Conservation (phyloP, 1,140 invertebrate species). For the Megalonaias nervosa region DNA sequence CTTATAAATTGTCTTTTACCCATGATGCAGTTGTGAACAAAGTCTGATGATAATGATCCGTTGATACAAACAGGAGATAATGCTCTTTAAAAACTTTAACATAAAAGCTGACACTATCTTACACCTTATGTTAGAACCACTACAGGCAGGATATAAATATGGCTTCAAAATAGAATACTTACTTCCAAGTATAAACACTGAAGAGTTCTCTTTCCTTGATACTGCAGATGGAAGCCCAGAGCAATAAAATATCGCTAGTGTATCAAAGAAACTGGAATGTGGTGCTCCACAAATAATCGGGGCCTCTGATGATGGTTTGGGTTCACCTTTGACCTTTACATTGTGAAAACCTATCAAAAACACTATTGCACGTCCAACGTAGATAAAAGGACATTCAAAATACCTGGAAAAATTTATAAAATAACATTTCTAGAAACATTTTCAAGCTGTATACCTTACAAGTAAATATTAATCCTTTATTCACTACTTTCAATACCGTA, state of each 20-base stretch:
- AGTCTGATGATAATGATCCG: too few relatives aligned
- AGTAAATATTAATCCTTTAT: neutral
- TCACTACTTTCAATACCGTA: neutral
- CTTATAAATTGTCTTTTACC: too few relatives aligned
- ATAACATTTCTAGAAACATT: neutral
- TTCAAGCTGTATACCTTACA: neutral
- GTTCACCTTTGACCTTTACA: constrained; percentile 54
- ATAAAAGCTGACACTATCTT: too few relatives aligned
- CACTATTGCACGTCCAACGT: constrained; percentile 39
- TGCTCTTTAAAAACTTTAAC: too few relatives aligned
- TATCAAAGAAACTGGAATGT: constrained; percentile 93
- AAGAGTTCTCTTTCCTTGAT: constrained; percentile 82
- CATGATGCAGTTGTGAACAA: too few relatives aligned
- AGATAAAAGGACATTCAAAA: constrained; percentile 38
- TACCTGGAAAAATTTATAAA: constrained; percentile 42
- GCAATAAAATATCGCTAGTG: constrained; percentile 78
- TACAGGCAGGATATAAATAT: neutral
- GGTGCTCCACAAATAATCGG: constrained; percentile 89
- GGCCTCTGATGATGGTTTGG: constrained; percentile 75
- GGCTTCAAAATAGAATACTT: constrained; percentile 72
- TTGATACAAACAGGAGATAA: too few relatives aligned
- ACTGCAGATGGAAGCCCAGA: constrained; percentile 86
- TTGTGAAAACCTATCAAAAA: constrained; percentile 57
- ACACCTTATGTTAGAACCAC: too few relatives aligned
- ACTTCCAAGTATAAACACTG: constrained; percentile 89